Conservation (phyloP, 2,888 invertebrate species). For the Syritta pipiens region DNA sequence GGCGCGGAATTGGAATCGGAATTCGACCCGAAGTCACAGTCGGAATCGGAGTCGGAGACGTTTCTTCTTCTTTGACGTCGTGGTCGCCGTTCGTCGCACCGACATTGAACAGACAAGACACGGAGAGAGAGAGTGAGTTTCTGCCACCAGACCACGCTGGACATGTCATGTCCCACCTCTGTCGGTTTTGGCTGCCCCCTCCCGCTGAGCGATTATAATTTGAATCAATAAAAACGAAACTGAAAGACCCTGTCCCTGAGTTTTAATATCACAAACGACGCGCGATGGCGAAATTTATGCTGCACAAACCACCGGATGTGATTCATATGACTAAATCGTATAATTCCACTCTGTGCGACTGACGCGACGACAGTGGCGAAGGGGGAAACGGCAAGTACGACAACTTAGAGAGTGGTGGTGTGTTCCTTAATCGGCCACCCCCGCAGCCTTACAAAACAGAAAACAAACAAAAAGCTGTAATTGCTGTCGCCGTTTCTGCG, state of each 20-base stretch:
- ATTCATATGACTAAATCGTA: conserved; percentile 68
- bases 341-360: conserved; percentile 43
- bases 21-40: too few relatives aligned
- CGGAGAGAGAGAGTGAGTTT: too few relatives aligned
- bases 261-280: conserved; percentile 22
- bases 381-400: background rate
- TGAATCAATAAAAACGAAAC: conserved; percentile 59
- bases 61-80: conserved; percentile 8
- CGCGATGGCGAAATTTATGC: conserved; percentile 65
- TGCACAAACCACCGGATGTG: conserved; percentile 67
- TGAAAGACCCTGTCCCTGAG: conserved; percentile 18
- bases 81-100: conserved; percentile 11
- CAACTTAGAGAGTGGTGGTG: conserved; percentile 10
- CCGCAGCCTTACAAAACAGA: conserved; percentile 47
- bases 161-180: conserved; percentile 28
- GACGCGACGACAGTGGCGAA: conserved; percentile 15
- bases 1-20: conserved; percentile 5
- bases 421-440: conserved; percentile 67
- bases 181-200: conserved; percentile 25
- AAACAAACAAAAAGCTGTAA: conserved; percentile 32
- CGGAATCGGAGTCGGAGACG: too few relatives aligned
- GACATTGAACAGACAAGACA: conserved; percentile 56
- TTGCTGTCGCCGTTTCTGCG: conserved; percentile 40
- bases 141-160: too few relatives aligned
- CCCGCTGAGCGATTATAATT: conserved; percentile 26